Base-by-base conservation (phyloP, 2,888 invertebrate species). In the Agrotis puta region DNA sequence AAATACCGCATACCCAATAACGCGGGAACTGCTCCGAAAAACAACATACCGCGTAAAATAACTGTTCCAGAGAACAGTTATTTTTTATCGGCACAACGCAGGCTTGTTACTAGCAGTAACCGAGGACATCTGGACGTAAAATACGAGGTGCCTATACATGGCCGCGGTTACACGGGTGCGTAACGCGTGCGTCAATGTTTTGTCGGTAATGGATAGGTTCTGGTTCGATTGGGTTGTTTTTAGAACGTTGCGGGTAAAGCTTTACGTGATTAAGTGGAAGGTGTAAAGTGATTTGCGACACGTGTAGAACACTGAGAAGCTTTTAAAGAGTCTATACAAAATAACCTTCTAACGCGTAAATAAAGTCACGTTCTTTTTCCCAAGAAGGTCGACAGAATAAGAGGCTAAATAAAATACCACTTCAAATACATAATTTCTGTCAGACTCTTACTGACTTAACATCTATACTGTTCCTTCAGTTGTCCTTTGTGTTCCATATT, bases 21-120 rank as follows among this genome's bases (percentile, higher is more conserved):
- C 64, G 27, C 48, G 67, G 47, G 43, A 79, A 63, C 64, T 61
- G 71, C 54, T 70, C 58, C 61, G 6, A 64, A 78, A 78, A 75
- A 65, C 51, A 54, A 65, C 50, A 57, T 54, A 65, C 53, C 58
- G 22, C 50, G 65, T 56, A 67, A 76, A 80, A 72, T 72, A 69
- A 66, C 71, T 63, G 74, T 74, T 74, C 53, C 56, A 54, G 67
- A 74, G 79, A 85, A 83, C 82, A 81, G 88, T 88, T 88, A 88
- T 85, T 89, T 89, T 89, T 88, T 89, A 88, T 89, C 88, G 87
- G 64, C 69, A 73, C 81, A 75, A 81, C 81, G 74, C 86, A 83
- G 77, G 74, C 78, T 70, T 70, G 73, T 74, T 76, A 81, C 79
- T 67, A 66, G 70, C 84, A 72, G 81, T 87, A 85, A 83, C 85